A percentile compares a stretch with the other conserved stretches of the same genome.
Evolutionary conservation across 2,888 invertebrate genomes (phyloP).

Genomic region (Nymphalis polychloros): DNA sequence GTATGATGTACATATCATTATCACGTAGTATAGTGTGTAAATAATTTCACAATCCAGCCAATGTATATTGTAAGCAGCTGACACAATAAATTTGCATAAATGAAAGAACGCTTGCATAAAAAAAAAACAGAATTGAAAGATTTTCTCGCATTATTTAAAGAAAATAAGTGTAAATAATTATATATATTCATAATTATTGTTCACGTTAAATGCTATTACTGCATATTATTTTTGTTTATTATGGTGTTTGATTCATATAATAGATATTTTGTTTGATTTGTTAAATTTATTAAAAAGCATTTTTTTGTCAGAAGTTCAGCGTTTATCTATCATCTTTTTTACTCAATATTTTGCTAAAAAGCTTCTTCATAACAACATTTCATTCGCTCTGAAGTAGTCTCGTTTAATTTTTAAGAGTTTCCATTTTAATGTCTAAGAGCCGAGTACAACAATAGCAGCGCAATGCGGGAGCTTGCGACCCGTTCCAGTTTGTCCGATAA

Average conservation of each 20-base stretch:
- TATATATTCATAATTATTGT: no score
- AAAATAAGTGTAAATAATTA: no score
- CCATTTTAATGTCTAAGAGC: constrained; percentile 25
- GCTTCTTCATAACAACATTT: neutral
- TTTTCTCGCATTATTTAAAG: neutral
- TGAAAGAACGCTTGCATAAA: constrained; percentile 9
- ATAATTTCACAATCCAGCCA: constrained; percentile 18
- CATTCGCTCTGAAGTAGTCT: neutral
- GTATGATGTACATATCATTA: constrained; percentile 4
- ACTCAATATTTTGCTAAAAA: no score
- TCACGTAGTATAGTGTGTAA: constrained; percentile 3
- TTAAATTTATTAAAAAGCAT: no score
- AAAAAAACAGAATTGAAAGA: constrained; percentile 1
- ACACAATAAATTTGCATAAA: constrained; percentile 23
- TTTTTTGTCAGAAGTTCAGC: no score
- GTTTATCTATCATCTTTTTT: no score
- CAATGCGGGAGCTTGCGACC: constrained; percentile 42
- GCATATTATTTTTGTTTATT: neutral
- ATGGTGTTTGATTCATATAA: neutral
- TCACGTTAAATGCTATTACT: neutral
- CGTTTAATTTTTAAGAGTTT: constrained; percentile 8
- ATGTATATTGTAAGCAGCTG: constrained; percentile 14
- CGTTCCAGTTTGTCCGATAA: constrained; percentile 45
- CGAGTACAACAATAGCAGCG: constrained; percentile 30
- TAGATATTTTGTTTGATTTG: neutral